A percentile compares a stretch with the other conserved stretches of the same genome.
Evolutionary conservation across 2,888 invertebrate genomes (phyloP).

Genomic region (Eudemis profundana): DNA sequence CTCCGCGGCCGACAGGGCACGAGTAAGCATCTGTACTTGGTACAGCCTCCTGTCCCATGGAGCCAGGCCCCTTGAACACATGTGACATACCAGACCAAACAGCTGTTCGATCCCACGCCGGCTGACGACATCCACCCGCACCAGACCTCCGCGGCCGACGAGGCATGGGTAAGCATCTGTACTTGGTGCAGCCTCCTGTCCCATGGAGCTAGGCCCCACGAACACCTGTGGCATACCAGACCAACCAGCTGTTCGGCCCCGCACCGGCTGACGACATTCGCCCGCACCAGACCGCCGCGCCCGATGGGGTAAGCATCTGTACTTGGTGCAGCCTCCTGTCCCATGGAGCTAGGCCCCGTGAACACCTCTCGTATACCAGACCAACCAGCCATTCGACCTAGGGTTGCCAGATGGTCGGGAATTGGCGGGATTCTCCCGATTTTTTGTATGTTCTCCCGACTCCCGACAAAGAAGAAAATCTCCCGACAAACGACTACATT

Average conservation of each 20-base stretch:
- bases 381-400: not conserved
- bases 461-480: too few relatives aligned
- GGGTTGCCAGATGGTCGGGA: too few relatives aligned
- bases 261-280: constrained; percentile 60
- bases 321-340: not conserved
- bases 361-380: not conserved
- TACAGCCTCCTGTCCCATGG: not conserved
- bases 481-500: too few relatives aligned
- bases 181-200: not conserved
- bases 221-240: not conserved
- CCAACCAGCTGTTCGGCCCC: not conserved
- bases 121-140: too few relatives aligned
- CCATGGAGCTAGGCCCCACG: not conserved
- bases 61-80: too few relatives aligned
- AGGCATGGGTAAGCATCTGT: constrained; percentile 50
- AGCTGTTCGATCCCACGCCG: constrained; percentile 60
- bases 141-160: too few relatives aligned
- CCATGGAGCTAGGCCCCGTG: not conserved
- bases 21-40: constrained; percentile 79
- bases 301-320: constrained; percentile 50
- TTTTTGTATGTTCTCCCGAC: too few relatives aligned
- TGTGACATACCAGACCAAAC: not conserved
- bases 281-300: too few relatives aligned
- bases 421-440: too few relatives aligned
- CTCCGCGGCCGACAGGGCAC: constrained; percentile 86